Conservation (phyloP, 1,140 invertebrate species). For the Drosophila varians region DNA sequence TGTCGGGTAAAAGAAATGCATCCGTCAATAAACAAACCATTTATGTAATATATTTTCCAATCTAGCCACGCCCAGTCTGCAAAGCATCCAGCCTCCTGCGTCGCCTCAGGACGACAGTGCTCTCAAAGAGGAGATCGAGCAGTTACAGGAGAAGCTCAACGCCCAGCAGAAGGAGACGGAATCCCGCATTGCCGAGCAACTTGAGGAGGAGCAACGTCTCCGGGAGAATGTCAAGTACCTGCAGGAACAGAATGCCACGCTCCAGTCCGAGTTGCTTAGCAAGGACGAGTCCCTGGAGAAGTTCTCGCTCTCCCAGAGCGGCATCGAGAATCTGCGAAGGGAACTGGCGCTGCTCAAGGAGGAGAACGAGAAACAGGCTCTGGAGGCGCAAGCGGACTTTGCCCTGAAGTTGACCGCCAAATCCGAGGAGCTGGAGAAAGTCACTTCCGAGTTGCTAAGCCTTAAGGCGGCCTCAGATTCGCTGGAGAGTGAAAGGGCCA, state of each 20-base stretch:
- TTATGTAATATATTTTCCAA: not conserved
- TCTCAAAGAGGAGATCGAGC: slow-evolving; percentile 75
- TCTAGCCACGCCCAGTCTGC: slow-evolving; percentile 51
- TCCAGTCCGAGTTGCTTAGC: slow-evolving; percentile 63
- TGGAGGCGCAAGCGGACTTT: slow-evolving; percentile 34
- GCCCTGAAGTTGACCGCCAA: slow-evolving; percentile 52
- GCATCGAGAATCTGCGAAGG: slow-evolving; percentile 71
- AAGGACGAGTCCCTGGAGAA: slow-evolving; percentile 76
- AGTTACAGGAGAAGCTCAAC: slow-evolving; percentile 80
- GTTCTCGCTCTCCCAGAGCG: slow-evolving; percentile 71
- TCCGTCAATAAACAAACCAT: not conserved
- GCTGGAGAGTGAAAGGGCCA: slow-evolving; percentile 58
- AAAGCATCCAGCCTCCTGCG: slow-evolving; percentile 23
- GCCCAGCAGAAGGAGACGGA: slow-evolving; percentile 37
- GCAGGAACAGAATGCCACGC: slow-evolving; percentile 70
- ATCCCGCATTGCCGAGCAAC: slow-evolving; percentile 75
- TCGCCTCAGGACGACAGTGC: slow-evolving; percentile 49
- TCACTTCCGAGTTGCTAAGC: slow-evolving; percentile 39
- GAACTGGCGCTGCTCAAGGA: slow-evolving; percentile 71
- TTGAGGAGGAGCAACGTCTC: slow-evolving; percentile 65
- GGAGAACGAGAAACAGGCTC: slow-evolving; percentile 67
- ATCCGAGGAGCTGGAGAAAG: slow-evolving; percentile 28
- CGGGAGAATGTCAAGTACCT: slow-evolving; percentile 84
- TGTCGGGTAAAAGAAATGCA: slow-evolving; percentile 51
- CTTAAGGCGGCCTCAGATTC: slow-evolving; percentile 41